Evolutionary conservation across 2,888 invertebrate species (phyloP), one percentile per base, ranked within the genome.

Genomic region (Campoplex capitator): DNA sequence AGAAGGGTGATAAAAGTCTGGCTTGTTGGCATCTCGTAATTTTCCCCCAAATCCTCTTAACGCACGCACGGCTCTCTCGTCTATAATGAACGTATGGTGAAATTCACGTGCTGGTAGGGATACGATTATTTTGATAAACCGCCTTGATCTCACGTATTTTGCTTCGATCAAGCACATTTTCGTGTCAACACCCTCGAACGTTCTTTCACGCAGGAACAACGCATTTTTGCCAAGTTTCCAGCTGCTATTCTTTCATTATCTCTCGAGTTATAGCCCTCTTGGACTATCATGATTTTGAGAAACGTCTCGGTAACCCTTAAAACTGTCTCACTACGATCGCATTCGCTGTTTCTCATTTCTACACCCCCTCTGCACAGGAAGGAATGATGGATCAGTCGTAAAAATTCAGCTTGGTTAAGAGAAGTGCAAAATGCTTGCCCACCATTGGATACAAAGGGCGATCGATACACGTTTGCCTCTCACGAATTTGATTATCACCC

Each of bases 401-500:
- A 78, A 75, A 82, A 77, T 35, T 11, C 13, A 75, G 16, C n/a
- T 54, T 35, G 28, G 9, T 71, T 28, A 67, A 78, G 54, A 54
- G 8, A 38, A 45, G n/a, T 23, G 58, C 16, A 78, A 80, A 23
- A 67, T 73, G 38, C 51, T 65, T 51, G 79, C 77, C 70, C 42
- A 80, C 11, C 42, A 74, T n/a, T 23, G 35, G 23, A 56, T 56
- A 23, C 58, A 48, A 51, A 85, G 73, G 45, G 32, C 81, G 77
- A 85, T 86, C 84, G 68, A 84, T 84, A 51, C 23, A 23, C 62
- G 58, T 83, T 84, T 54, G 67, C 76, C 76, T 85, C 79, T 80
- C 84, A 85, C 85, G 88, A 91, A 91, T 91, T 90, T 89, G 89
- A 91, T 91, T 90, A 91, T 90, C 91, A 88, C 88, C 85, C 79